Evolutionary conservation across 2,797 vertebrate genomes (phyloP), one percentile per base, ranked within the genome.

Genomic region (Danio tinwini): DNA sequence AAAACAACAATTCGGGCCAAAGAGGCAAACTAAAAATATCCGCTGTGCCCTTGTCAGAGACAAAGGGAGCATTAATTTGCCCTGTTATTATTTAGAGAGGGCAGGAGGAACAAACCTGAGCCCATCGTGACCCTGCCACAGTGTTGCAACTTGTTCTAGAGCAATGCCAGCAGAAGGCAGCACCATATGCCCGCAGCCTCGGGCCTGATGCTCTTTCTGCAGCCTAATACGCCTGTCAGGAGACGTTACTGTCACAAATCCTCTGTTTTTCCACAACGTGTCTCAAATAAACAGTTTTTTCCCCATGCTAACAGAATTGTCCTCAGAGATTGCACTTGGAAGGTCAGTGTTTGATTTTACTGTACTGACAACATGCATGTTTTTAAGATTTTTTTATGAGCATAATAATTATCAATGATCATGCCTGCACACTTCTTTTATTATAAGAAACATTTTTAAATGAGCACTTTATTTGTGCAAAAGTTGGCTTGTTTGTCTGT

Each of bases 201-300:
- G 87, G 94, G 92, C 95, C 92, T 88, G 92, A 96, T 97, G 96
- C 94, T 96, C 97, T 97, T 97, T 97, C 94, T 94, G 88, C 88
- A 92, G 95, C 92, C 95, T 96, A 97, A 97, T 97, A 94, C 96
- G 95, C 94, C 94, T 97, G 96, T 98, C 97, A 97, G 92, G 96
- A 95, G 92, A 91, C 85, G 91, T 97, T 98, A 96, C 85, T 92
- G 91, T 98, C 96, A 97, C 82, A 87, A 91, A 90, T 83, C 71
- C 81, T 89, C 89, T 89, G 83, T 88, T 85, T 87, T 81, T 91
- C 86, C 84, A 85, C 82, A 87, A 92, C 91, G 90, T 85, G 88
- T 90, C 91, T 89, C 89, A 93, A 94, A 94, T 87, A 89, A 94
- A 94, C 92, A 93, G 47, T 76, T 68, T 87, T 58, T 39, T 78